These are phyloP conservation scores for Palaemon carinicauda DNA, from an alignment of 1,140 invertebrate genomes.

Conservation along the genomic window DNA sequence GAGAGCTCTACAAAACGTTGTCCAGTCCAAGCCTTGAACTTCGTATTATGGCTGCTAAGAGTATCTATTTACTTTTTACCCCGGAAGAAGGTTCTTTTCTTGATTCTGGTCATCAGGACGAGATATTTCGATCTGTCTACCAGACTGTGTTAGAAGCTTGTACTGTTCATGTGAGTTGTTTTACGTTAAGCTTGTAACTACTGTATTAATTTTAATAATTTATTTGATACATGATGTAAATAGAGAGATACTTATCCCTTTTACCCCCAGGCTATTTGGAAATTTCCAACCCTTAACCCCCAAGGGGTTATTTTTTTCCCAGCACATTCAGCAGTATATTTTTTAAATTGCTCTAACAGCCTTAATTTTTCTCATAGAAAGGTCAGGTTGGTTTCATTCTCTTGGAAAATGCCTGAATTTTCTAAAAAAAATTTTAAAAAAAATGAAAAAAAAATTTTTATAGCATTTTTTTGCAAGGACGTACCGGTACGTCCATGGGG, in stretches of 20 bases:
- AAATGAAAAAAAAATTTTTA: no score
- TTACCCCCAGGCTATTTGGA: no score
- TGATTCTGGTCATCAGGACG: background rate
- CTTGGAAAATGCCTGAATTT: no score
- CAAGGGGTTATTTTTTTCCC: no score
- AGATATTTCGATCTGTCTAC: conserved; percentile 15
- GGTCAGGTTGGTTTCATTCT: no score
- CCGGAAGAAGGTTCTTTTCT: background rate
- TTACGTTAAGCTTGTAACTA: background rate
- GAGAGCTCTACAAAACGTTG: background rate
- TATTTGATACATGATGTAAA: background rate
- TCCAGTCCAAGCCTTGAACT: background rate
- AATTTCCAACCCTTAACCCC: no score
- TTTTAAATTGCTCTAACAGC: no score
- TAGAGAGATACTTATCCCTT: background rate
- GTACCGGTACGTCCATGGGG: no score
- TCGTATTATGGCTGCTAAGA: background rate
- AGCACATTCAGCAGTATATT: no score
- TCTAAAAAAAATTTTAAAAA: no score
- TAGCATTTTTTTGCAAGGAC: no score
- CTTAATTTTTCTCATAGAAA: no score
- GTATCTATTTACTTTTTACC: background rate
- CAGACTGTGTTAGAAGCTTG: conserved; percentile 12
- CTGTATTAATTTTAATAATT: background rate
- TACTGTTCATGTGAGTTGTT: background rate